These are phyloP conservation scores for Drosophila sulfurigaster DNA, from an alignment of 1,140 invertebrate species.

Conservation along the genomic window DNA sequence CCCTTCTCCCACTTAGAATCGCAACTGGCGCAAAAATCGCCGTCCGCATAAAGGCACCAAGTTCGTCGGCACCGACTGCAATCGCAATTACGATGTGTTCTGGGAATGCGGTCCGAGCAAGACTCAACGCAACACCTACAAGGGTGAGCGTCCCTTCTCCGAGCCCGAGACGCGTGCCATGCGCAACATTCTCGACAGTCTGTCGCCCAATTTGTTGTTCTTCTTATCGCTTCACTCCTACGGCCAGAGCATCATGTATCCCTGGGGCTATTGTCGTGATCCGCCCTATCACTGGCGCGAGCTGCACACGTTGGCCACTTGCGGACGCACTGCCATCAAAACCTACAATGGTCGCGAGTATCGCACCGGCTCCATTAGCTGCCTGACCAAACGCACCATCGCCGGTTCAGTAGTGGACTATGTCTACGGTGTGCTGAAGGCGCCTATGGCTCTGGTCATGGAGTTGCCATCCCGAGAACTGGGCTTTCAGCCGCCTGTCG, in stretches of 20 bases:
- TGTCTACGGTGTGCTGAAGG: conserved; percentile 87
- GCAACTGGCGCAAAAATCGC: conserved; percentile 87
- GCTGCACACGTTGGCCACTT: conserved; percentile 80
- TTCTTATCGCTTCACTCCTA: conserved; percentile 91
- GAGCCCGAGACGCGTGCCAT: conserved; percentile 90
- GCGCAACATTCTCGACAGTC: conserved; percentile 86
- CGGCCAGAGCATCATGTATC: conserved; percentile 87
- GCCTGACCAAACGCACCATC: conserved; percentile 86
- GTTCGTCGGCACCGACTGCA: conserved; percentile 88
- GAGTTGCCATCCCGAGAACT: conserved; percentile 88
- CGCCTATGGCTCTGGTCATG: conserved; percentile 89
- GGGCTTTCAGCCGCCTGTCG: conserved; percentile 88
- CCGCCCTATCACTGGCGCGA: conserved; percentile 70
- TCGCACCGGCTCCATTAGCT: conserved; percentile 74
- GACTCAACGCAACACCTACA: conserved; percentile 88
- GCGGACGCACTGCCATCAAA: conserved; percentile 85
- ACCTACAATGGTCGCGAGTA: conserved; percentile 86
- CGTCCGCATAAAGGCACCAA: conserved; percentile 70
- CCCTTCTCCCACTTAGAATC: conserved; percentile 63
- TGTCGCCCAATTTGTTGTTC: conserved; percentile 86
- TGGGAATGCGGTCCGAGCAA: conserved; percentile 87
- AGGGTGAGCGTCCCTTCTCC: conserved; percentile 90
- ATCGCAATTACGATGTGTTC: conserved; percentile 89
- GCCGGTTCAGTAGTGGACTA: conserved; percentile 90
- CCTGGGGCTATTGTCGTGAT: conserved; percentile 87